phyloP scores from a whole-genome alignment of 2,113 vertebrate genomes.

The Ceratotherium simum region DNA sequence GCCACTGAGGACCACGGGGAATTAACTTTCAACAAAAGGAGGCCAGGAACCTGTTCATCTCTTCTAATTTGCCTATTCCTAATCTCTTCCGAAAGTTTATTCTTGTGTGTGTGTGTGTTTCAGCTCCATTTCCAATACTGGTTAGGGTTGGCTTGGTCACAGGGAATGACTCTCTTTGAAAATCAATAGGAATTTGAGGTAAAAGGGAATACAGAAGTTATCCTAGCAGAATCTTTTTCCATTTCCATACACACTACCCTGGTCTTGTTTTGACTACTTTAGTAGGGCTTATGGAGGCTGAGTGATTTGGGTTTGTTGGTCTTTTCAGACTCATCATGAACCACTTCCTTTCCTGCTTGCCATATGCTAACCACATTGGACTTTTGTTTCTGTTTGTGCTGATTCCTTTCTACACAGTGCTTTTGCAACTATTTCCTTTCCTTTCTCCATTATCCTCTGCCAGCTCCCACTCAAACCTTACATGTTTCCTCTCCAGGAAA shows the following conservation, averaged over 20 bases:
- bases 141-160: neutral
- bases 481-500: neutral
- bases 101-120: neutral
- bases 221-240: neutral
- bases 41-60: neutral
- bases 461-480: neutral
- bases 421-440: neutral
- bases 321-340: neutral
- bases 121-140: neutral
- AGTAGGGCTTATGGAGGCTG: fast-evolving
- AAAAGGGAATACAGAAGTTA: neutral
- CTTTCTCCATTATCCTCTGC: neutral
- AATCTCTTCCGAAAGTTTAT: neutral
- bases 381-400: neutral
- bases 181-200: neutral
- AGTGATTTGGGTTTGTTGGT: neutral
- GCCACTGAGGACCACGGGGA: neutral
- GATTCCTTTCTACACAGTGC: neutral
- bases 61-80: neutral
- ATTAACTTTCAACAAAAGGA: neutral
- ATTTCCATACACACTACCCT: neutral
- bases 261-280: neutral
- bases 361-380: too few species aligned
- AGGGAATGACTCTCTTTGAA: neutral
- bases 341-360: neutral